Evolutionary conservation across 2,888 invertebrate genomes (phyloP).

Genomic region (Mermis nigrescens): DNA sequence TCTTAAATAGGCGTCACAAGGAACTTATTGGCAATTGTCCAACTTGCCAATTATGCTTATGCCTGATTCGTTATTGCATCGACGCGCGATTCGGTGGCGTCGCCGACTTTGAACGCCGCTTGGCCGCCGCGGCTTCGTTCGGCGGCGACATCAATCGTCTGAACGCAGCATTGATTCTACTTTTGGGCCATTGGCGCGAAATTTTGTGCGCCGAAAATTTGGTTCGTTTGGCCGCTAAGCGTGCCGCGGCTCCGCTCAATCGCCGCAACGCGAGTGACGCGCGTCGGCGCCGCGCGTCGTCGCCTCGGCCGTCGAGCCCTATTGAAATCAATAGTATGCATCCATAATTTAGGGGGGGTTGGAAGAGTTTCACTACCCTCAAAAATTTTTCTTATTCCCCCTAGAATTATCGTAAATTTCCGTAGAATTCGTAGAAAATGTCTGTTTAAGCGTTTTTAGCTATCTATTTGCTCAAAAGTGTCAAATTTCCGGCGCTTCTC

Average conservation of each 20-base stretch:
- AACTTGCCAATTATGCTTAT: slow-evolving; percentile 9
- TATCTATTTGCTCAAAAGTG: too few relatives aligned
- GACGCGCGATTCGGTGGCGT: neutral
- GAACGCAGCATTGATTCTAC: slow-evolving; percentile 20
- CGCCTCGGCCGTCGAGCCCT: too few relatives aligned
- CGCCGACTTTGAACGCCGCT: neutral
- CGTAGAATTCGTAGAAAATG: too few relatives aligned
- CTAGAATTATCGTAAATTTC: too few relatives aligned
- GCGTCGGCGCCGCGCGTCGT: too few relatives aligned
- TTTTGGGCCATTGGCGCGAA: slow-evolving; percentile 28
- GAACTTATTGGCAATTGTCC: slow-evolving; percentile 10
- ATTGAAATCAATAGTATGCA: too few relatives aligned
- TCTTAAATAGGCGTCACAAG: neutral
- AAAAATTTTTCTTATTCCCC: too few relatives aligned
- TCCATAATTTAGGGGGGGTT: too few relatives aligned
- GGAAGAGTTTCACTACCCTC: too few relatives aligned
- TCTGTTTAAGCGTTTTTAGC: too few relatives aligned
- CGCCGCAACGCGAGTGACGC: neutral
- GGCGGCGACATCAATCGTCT: slow-evolving; percentile 9
- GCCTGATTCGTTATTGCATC: slow-evolving; percentile 5
- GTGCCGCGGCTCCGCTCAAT: neutral
- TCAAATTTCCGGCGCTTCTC: too few relatives aligned
- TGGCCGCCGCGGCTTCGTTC: neutral
- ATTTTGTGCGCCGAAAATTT: slow-evolving; percentile 22
- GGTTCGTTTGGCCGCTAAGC: slow-evolving; percentile 8